These are phyloP conservation scores for Lonchura striata DNA, from an alignment of 2,113 vertebrate genomes.

Conservation along the genomic window DNA sequence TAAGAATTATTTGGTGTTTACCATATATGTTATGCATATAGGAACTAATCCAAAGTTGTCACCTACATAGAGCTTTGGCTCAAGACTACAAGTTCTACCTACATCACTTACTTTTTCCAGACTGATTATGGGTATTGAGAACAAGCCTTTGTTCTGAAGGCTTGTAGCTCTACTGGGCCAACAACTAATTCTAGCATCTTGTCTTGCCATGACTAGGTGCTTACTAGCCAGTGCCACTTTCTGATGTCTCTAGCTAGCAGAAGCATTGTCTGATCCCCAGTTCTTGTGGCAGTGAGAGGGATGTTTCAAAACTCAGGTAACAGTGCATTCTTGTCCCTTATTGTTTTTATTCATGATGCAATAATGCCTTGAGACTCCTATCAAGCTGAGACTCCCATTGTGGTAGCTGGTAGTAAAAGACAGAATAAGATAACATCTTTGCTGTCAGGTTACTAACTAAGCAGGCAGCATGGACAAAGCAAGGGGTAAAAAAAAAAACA, in stretches of 20 bases:
- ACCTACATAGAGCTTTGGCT: background rate
- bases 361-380: background rate
- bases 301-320: background rate
- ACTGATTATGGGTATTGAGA: background rate
- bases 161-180: accelerated
- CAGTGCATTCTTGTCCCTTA: background rate
- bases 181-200: background rate
- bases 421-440: background rate
- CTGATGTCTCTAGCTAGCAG: background rate
- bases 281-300: background rate
- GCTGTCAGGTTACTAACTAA: background rate
- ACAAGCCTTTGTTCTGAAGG: background rate
- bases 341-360: accelerated
- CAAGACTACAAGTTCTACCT: background rate
- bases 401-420: background rate
- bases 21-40: background rate
- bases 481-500: background rate
- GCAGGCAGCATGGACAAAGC: background rate
- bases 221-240: background rate
- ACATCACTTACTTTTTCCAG: background rate
- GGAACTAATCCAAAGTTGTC: background rate
- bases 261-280: background rate
- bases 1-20: background rate
- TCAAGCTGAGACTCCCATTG: background rate
- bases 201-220: background rate